Evolutionary conservation across 2,888 invertebrate genomes (phyloP), one percentile per base, ranked within the genome.

Genomic region (Pseudococcus longispinus): DNA sequence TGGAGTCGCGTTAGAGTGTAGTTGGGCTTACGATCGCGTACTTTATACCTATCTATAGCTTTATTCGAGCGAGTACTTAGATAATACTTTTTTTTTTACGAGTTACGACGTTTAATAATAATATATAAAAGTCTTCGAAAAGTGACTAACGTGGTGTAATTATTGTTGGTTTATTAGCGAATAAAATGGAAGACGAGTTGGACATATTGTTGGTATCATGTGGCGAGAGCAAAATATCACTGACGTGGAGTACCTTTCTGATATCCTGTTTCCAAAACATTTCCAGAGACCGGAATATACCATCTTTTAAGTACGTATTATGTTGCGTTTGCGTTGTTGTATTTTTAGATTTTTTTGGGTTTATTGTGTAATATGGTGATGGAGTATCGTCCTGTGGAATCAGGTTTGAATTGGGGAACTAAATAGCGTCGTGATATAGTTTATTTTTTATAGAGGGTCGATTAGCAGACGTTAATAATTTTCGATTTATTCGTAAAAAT

Each of bases 211-310:
- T 96, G 90, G 92, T 96, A 88, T 96, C 95, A 90, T 94, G 95
- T 89, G 94, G 94, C 88, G 94, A 94, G 88, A 96, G 95, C 89
- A 95, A 95, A 87, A 94, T 95, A 89, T 95, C 96, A 88, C 93
- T 93, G 32, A 91, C 95, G 85, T 95, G 96, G 95, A 95, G 95
- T 23, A 95, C 95, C 90, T 96, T 96, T 91, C 93, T 96, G 89
- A 94, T 94, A 83, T 94, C 94, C 87, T 95, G 96, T 91, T 96
- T 96, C 91, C 95, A 96, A 90, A 95, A 96, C 91, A 95, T 96
- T 89, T 95, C 95, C 91, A 94, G 95, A 88, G 95, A 96, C 90
- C 93, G 95, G 90, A 95, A 95, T 88, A 93, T 95, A 89, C 94
- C 94, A 89, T 95, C 95, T 88, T 96, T 95, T 92, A 95, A 94